Percentiles rank a stretch among this genome's conserved stretches.
Conservation (phyloP, 2,797 vertebrate genomes). For the Onychomys torridus region DNA sequence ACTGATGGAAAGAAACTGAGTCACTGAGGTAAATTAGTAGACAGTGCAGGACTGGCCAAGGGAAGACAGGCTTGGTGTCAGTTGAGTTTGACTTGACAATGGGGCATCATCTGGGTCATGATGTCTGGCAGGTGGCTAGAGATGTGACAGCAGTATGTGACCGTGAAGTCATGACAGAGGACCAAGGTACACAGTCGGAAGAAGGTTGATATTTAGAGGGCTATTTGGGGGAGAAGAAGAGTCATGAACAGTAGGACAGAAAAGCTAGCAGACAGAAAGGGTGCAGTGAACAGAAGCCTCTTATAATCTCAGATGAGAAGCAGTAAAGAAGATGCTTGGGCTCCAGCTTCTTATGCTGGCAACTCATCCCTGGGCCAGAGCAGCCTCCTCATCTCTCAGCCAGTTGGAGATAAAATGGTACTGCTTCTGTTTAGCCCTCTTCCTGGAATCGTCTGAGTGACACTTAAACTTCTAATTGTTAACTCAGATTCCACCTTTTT, state of each 20-base stretch:
- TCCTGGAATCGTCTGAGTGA: constrained; percentile 19
- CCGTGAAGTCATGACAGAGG: constrained; percentile 32
- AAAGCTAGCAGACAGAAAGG: constrained; percentile 24
- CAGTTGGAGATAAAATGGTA: not conserved
- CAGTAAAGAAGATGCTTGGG: constrained; percentile 33
- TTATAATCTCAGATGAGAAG: constrained; percentile 25
- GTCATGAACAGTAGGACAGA: not conserved
- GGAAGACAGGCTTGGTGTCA: constrained; percentile 1
- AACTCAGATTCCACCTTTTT: constrained; percentile 28
- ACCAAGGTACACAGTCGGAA: not conserved
- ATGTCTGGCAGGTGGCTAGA: constrained; percentile 5
- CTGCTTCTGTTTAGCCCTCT: not conserved
- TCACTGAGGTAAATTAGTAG: not conserved
- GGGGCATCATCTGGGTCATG: not conserved
- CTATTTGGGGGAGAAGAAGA: not conserved
- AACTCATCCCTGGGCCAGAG: not conserved
- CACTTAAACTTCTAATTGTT: constrained; percentile 47
- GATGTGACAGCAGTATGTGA: not conserved
- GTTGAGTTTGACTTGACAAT: constrained; percentile 30
- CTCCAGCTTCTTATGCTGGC: not conserved
- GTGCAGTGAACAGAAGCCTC: constrained; percentile 18
- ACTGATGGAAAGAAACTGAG: not conserved
- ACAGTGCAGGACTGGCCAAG: not conserved
- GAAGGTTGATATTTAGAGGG: not conserved
- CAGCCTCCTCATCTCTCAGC: not conserved